Evolutionary conservation across 1,140 invertebrate species (phyloP).

Genomic region (Cotesia glomerata): DNA sequence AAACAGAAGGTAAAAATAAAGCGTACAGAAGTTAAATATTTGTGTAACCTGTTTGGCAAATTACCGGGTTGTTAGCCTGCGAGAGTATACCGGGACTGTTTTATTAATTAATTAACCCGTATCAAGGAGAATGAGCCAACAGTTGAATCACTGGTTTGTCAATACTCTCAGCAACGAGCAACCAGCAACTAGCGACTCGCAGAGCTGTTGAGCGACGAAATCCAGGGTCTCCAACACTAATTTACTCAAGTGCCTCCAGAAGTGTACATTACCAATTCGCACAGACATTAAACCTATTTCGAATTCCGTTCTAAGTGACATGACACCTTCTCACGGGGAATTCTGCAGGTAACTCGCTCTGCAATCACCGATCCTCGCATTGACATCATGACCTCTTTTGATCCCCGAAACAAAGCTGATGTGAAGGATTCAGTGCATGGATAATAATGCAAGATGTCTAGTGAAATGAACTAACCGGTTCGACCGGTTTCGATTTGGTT

Average conservation of each 20-base stretch:
- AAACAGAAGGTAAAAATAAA: too few species aligned
- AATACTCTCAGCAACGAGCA: constrained; percentile 4
- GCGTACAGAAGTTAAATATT: too few species aligned
- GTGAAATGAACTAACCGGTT: constrained; percentile 54
- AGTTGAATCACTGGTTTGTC: background rate
- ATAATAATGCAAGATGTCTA: background rate
- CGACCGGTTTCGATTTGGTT: constrained; percentile 39
- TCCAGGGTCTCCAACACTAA: background rate
- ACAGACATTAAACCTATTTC: background rate
- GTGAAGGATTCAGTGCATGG: background rate
- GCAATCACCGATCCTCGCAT: background rate
- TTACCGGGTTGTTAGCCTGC: too few species aligned
- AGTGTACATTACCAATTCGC: constrained; percentile 14
- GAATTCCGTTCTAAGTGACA: background rate
- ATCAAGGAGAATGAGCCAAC: constrained; percentile 11
- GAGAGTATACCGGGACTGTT: background rate
- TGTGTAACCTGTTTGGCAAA: too few species aligned
- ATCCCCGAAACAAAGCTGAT: too few species aligned
- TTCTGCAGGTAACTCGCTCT: too few species aligned
- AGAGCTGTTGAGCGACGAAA: too few species aligned
- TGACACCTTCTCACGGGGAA: background rate
- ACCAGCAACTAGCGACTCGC: too few species aligned
- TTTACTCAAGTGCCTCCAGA: constrained; percentile 5
- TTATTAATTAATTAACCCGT: constrained; percentile 8
- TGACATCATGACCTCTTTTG: background rate